A percentile compares a stretch with the other conserved stretches of the same genome.
phyloP scores from a whole-genome alignment of 2,888 invertebrate genomes.

The Zhuqinia jingwanae region DNA sequence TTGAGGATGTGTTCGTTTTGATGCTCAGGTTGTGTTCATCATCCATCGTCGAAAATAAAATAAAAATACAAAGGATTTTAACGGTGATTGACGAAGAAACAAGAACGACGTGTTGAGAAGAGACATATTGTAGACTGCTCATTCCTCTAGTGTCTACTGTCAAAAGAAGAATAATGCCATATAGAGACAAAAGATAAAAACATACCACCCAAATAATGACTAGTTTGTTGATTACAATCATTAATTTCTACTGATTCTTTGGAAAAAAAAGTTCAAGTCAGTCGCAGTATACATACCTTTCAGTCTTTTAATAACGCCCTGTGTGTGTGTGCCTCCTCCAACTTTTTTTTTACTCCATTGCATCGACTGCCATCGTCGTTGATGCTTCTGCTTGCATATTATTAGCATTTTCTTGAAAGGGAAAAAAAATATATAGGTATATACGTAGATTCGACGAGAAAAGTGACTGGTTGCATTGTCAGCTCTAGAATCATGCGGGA shows the following conservation, averaged over 20 bases:
- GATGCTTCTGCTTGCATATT: too few species aligned
- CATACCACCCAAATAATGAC: constrained; percentile 69
- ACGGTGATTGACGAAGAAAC: background rate
- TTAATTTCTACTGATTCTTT: constrained; percentile 67
- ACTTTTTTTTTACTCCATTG: background rate
- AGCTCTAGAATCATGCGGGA: constrained; percentile 7
- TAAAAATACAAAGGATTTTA: background rate
- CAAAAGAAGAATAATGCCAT: constrained; percentile 60
- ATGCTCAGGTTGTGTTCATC: constrained; percentile 22
- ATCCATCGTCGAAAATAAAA: background rate
- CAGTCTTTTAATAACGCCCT: constrained; percentile 58
- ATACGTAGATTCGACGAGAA: background rate
- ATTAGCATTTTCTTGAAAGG: too few species aligned
- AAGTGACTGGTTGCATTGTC: background rate
- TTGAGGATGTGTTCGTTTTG: constrained; percentile 2
- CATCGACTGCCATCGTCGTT: background rate
- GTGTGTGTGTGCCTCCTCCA: background rate
- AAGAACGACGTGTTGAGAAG: background rate
- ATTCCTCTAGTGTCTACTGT: constrained; percentile 41
- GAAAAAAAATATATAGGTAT: too few species aligned
- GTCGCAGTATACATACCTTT: constrained; percentile 34
- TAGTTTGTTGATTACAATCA: constrained; percentile 65
- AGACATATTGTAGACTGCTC: background rate
- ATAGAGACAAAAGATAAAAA: constrained; percentile 62
- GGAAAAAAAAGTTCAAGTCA: constrained; percentile 41